A percentile compares a stretch with the other conserved stretches of the same genome.
phyloP scores from a whole-genome alignment of 2,888 invertebrate genomes.

The Calameuta pallipes region DNA sequence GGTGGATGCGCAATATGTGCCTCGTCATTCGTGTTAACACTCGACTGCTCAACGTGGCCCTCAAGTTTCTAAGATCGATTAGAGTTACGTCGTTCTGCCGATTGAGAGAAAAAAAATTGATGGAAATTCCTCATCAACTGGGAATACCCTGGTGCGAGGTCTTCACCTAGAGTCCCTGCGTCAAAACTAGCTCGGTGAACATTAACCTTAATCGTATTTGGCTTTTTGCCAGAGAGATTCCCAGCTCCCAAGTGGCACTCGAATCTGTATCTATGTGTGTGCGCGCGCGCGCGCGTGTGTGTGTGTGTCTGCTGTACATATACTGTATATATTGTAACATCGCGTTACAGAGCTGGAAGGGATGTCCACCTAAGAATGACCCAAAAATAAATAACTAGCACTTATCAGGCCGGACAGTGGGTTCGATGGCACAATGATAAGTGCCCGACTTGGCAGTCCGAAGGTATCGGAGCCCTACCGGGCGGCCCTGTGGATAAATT shows the following conservation, averaged over 20 bases:
- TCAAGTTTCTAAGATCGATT: not conserved
- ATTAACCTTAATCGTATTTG: constrained; percentile 30
- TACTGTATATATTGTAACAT: not conserved
- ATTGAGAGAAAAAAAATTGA: not conserved
- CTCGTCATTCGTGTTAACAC: constrained; percentile 13
- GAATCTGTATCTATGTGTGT: not conserved
- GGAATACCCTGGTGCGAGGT: not conserved
- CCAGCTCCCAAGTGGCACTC: not conserved
- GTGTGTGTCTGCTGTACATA: not conserved
- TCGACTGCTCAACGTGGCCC: constrained; percentile 4
- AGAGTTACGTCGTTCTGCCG: not conserved
- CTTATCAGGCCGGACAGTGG: too few relatives aligned
- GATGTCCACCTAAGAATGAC: too few relatives aligned
- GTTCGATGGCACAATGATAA: too few relatives aligned
- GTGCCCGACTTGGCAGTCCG: too few relatives aligned
- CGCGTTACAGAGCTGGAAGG: too few relatives aligned
- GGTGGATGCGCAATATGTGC: constrained; percentile 12
- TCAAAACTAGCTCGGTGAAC: constrained; percentile 4
- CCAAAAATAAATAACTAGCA: too few relatives aligned
- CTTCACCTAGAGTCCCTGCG: not conserved
- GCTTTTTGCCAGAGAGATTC: constrained; percentile 26
- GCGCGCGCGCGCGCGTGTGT: too few relatives aligned
- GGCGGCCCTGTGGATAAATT: too few relatives aligned
- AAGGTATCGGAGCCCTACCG: too few relatives aligned
- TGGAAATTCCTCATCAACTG: not conserved